Conservation (phyloP, 2,797 vertebrate genomes). For the Eospalax fontanierii region DNA sequence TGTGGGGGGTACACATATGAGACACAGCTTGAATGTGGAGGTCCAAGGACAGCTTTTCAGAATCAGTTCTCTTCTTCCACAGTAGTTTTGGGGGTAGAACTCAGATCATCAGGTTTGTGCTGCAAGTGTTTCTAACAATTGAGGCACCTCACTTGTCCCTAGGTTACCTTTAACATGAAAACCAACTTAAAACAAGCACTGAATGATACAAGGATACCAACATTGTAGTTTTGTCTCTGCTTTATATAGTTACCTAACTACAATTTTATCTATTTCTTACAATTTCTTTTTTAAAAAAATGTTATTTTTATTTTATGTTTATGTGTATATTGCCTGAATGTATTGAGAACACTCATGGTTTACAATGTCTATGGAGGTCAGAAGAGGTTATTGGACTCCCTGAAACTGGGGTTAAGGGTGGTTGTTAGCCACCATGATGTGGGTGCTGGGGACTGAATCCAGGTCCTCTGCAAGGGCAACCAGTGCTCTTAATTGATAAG, state of each 20-base stretch:
- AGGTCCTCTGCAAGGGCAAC: no score
- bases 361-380: no score
- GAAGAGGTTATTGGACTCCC: no score
- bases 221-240: neutral
- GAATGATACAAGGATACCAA: neutral
- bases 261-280: slow-evolving; percentile 7
- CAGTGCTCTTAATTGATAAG: no score
- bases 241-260: slow-evolving; percentile 31
- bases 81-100: neutral
- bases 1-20: neutral
- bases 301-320: no score
- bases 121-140: neutral
- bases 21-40: neutral
- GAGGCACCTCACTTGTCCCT: neutral
- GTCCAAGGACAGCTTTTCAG: neutral
- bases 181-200: neutral
- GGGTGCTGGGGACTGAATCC: no score
- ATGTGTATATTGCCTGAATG: no score
- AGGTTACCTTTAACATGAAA: neutral
- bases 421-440: no score
- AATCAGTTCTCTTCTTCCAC: neutral
- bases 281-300: neutral
- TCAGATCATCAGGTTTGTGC: neutral
- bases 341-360: no score
- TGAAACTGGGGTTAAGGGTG: no score